Conservation (phyloP, 2,888 invertebrate species). For the Chymomyza fuscimana region DNA sequence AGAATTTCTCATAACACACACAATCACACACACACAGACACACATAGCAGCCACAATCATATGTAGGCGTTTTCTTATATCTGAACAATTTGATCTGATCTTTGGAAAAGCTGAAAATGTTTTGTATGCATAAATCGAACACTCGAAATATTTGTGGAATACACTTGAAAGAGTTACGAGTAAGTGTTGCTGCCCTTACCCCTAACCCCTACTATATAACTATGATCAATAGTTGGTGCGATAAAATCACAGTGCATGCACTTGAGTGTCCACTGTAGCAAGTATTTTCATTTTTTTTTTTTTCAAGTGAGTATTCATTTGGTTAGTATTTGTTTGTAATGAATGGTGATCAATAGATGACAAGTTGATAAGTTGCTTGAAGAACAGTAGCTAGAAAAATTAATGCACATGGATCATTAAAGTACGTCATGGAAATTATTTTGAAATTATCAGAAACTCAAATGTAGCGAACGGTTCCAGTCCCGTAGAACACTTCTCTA, state of each 20-base stretch:
- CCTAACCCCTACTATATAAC: no score
- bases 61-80: constrained; percentile 40
- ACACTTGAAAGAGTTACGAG: constrained; percentile 28
- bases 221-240: constrained; percentile 32
- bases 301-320: neutral
- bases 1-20: constrained; percentile 33
- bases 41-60: neutral
- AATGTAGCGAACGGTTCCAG: no score
- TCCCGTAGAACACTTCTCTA: no score
- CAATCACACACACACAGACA: constrained; percentile 14
- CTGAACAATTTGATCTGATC: constrained; percentile 28
- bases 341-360: neutral
- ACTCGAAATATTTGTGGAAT: constrained; percentile 36
- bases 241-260: neutral
- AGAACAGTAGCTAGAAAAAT: neutral
- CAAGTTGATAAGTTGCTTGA: neutral
- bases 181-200: neutral
- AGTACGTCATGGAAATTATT: no score
- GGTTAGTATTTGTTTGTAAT: neutral
- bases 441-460: no score
- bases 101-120: constrained; percentile 24
- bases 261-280: neutral
- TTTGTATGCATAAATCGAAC: constrained; percentile 22
- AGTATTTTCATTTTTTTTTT: neutral
- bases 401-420: no score